phyloP scores from a whole-genome alignment of 2,113 vertebrate species.

The Datnioides undecimradiatus region DNA sequence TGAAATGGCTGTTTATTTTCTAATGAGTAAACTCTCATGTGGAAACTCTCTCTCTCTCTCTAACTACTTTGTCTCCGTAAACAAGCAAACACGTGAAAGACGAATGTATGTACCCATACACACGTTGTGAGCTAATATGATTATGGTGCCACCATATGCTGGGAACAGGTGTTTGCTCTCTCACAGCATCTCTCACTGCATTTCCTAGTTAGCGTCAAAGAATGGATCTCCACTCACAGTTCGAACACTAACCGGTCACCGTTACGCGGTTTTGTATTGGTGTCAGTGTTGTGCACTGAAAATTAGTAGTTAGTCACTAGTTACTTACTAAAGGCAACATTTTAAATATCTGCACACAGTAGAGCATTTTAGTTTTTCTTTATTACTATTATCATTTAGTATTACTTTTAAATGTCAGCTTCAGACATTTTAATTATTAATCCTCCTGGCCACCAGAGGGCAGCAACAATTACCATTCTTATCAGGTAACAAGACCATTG shows the following conservation, averaged over 20 bases:
- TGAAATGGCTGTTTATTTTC: constrained; percentile 1
- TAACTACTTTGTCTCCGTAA: neutral
- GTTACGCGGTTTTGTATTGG: constrained; percentile 7
- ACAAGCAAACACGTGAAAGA: neutral
- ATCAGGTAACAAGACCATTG: no score
- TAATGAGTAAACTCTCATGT: neutral
- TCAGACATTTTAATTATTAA: no score
- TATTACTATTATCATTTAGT: no score
- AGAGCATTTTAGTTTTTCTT: no score
- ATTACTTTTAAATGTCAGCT: no score
- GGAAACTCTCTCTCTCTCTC: neutral
- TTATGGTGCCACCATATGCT: constrained; percentile 27
- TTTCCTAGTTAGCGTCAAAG: constrained; percentile 28
- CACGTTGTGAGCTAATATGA: neutral
- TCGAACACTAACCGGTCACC: neutral
- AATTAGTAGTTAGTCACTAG: no score
- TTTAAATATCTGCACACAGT: no score
- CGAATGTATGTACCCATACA: neutral
- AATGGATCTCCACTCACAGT: neutral
- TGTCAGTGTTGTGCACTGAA: no score
- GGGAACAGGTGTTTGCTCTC: constrained; percentile 55
- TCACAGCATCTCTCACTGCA: constrained; percentile 13
- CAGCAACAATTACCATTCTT: no score
- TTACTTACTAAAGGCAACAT: no score
- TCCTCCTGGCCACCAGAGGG: no score